Evolutionary conservation across 2,797 vertebrate species (phyloP), one percentile per base, ranked within the genome.

Genomic region (Echeneis naucrates): DNA sequence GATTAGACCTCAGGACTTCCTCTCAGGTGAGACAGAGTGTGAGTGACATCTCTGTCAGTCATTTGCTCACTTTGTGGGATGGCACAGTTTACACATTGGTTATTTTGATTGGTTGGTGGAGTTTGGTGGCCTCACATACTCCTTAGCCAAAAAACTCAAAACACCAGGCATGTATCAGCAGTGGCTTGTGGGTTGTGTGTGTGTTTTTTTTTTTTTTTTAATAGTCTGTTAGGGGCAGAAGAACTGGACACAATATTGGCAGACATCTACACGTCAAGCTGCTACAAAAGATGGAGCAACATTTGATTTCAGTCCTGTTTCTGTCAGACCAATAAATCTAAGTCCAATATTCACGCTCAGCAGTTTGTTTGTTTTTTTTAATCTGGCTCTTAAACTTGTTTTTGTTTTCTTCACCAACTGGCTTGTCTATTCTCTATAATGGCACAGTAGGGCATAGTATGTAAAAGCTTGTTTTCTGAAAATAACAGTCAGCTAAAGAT

Each of bases 291-390:
- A 16, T 42, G 17, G 21, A 13, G 17, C 21, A 48, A 2, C 21
- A 48, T 24, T 23, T 21, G 5, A 5, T 13, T 47, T 44, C 8
- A 47, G n/a, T 47, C 33, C 27, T 30, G 21, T 62, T 42, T 56
- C 8, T 68, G 56, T 26, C 72, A 14, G 44, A 13, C 33, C n/a
- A 26, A 54, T n/a, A 37, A 12, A 63, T 51, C 4, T 21, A 27
- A 47, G 57, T 64, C 12, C 24, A 51, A 7, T 17, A 51, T 51
- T 51, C 24, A 26, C 23, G 13, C 11, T 11, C 21, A 8, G 13
- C 26, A 24, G 24, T 13, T 1, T 7, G 50, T 6, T 51, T 12
- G 26, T 24, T 50, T 50, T 50, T 23, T 50, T 12, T n/a, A 19
- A 21, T 21, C 38, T 17, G n/a, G 19, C 30, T 73, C 19, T 32